phyloP scores from a whole-genome alignment of 2,113 vertebrate genomes.

The Terrapene triunguis region DNA sequence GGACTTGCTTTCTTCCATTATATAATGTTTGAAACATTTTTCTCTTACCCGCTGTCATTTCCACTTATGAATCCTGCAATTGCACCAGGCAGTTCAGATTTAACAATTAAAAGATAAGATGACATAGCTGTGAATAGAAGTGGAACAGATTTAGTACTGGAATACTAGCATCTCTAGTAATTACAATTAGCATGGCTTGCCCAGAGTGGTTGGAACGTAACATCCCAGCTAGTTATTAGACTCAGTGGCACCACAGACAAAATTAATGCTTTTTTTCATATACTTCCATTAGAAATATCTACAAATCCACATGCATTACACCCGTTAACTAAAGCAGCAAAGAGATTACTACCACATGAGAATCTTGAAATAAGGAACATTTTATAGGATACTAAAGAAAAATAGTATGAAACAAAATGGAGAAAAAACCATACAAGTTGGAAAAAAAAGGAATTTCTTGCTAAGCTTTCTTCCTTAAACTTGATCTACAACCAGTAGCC shows the following conservation, averaged over 20 bases:
- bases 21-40: background rate
- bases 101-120: conserved; percentile 95
- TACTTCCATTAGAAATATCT: conserved; percentile 27
- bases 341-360: background rate
- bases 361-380: conserved; percentile 25
- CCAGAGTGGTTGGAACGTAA: background rate
- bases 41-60: conserved; percentile 85
- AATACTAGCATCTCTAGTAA: background rate
- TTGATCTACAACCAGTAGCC: accelerated
- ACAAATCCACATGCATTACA: background rate
- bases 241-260: background rate
- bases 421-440: background rate
- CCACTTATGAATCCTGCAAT: conserved; percentile 85
- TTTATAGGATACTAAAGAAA: background rate
- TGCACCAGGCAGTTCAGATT: conserved; percentile 92
- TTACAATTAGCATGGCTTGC: background rate
- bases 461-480: background rate
- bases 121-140: conserved; percentile 90
- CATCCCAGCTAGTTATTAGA: background rate
- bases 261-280: background rate
- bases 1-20: background rate
- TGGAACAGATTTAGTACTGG: conserved; percentile 67
- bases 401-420: background rate
- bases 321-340: background rate
- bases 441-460: background rate